Evolutionary conservation across 2,797 vertebrate genomes (phyloP).

Genomic region (Microtus agrestis): DNA sequence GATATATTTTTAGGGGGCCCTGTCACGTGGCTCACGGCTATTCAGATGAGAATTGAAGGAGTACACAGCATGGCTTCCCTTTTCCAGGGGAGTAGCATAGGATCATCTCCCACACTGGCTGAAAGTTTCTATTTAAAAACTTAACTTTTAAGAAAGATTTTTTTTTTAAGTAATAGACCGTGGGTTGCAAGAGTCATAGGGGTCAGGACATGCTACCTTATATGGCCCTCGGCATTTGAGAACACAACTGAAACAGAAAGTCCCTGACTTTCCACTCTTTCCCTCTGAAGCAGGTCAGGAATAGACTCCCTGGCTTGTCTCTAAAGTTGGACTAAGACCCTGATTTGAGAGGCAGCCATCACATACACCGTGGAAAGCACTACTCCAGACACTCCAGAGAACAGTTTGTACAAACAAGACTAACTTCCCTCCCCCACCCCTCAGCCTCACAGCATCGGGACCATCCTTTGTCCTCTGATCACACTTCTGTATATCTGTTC

Average conservation of each 20-base stretch:
- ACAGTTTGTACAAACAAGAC: not conserved
- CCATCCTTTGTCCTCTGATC: not conserved
- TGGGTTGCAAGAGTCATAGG: not conserved
- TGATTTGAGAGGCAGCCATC: not conserved
- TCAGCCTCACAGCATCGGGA: not conserved
- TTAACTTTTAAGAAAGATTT: conserved; percentile 17
- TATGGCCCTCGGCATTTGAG: not conserved
- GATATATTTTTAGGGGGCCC: not conserved
- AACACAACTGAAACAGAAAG: not conserved
- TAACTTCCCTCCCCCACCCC: too few relatives aligned
- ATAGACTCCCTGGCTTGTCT: not conserved
- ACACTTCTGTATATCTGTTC: not conserved
- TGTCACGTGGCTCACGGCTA: not conserved
- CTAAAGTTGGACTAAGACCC: not conserved
- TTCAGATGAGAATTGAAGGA: not conserved
- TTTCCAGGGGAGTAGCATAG: not conserved
- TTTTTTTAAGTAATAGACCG: not conserved
- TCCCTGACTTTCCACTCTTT: not conserved
- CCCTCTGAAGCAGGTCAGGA: not conserved
- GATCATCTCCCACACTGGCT: not conserved
- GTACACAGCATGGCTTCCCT: not conserved
- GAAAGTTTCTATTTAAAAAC: conserved; percentile 2
- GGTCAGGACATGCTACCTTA: not conserved
- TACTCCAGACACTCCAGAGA: not conserved
- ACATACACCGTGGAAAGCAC: not conserved